These are phyloP conservation scores for Drosophila dives DNA, from an alignment of 2,888 invertebrate species.

Conservation along the genomic window DNA sequence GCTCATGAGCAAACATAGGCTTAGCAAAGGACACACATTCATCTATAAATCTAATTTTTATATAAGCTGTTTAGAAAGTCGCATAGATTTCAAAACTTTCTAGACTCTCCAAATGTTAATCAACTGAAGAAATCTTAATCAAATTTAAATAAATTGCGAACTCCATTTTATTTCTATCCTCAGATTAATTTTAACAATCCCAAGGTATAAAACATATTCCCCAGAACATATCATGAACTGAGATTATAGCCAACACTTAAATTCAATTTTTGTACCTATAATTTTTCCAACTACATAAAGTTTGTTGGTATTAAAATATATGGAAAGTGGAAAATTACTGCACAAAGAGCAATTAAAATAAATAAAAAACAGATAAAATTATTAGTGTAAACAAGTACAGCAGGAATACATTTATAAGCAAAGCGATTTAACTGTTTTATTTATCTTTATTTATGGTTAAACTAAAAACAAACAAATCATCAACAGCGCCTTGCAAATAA, in stretches of 20 bases:
- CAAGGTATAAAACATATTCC: not conserved
- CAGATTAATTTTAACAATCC: no score
- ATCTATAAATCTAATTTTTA: constrained; percentile 30
- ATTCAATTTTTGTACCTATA: constrained; percentile 26
- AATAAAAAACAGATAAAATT: constrained; percentile 32
- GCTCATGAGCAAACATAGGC: constrained; percentile 16
- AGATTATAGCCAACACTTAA: not conserved
- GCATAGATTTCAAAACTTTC: not conserved
- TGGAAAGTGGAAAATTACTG: constrained; percentile 4
- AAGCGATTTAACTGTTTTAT: constrained; percentile 51
- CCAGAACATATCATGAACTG: not conserved
- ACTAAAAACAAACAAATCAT: constrained; percentile 63
- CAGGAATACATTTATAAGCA: constrained; percentile 16
- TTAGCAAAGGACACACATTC: constrained; percentile 9
- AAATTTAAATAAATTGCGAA: not conserved
- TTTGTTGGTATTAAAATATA: constrained; percentile 10
- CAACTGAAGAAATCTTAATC: not conserved
- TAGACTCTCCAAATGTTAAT: not conserved
- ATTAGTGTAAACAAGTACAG: constrained; percentile 9
- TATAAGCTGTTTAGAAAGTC: constrained; percentile 9
- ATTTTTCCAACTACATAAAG: constrained; percentile 4
- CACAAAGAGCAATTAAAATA: constrained; percentile 30
- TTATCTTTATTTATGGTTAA: constrained; percentile 43
- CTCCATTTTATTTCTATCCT: not conserved
- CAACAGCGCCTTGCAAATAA: constrained; percentile 9